phyloP scores from a whole-genome alignment of 2,888 invertebrate genomes.

The Nemoura dubitans region DNA sequence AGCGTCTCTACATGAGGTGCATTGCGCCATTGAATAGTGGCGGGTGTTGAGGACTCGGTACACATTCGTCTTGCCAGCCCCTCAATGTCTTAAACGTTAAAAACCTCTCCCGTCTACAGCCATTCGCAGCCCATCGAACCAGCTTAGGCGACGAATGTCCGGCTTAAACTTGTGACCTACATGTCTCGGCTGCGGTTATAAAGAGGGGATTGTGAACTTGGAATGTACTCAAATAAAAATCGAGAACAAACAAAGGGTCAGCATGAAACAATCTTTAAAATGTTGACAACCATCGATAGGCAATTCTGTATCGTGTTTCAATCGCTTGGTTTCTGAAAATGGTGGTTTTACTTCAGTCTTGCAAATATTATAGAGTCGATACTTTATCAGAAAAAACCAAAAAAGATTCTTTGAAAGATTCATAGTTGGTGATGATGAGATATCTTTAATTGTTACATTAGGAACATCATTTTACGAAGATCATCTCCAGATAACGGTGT shows the following conservation, averaged over 20 bases:
- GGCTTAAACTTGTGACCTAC: not conserved
- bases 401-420: too few species aligned
- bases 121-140: not conserved
- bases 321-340: too few species aligned
- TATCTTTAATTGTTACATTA: too few species aligned
- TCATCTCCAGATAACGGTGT: too few species aligned
- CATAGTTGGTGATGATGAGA: too few species aligned
- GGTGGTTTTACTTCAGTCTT: too few species aligned
- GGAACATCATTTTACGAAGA: too few species aligned
- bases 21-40: not conserved
- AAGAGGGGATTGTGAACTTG: not conserved
- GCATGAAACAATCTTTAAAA: too few species aligned
- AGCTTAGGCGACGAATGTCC: not conserved
- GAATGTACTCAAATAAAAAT: not conserved
- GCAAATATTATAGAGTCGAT: too few species aligned
- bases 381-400: too few species aligned
- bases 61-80: not conserved
- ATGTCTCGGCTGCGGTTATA: not conserved
- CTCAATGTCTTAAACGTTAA: not conserved
- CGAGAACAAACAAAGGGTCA: not conserved
- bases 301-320: too few species aligned
- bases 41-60: not conserved
- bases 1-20: not conserved
- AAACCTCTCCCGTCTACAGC: not conserved
- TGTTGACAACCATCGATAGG: too few species aligned